Evolutionary conservation across 2,113 vertebrate species (phyloP).

Genomic region (Chaenogobius annularis): DNA sequence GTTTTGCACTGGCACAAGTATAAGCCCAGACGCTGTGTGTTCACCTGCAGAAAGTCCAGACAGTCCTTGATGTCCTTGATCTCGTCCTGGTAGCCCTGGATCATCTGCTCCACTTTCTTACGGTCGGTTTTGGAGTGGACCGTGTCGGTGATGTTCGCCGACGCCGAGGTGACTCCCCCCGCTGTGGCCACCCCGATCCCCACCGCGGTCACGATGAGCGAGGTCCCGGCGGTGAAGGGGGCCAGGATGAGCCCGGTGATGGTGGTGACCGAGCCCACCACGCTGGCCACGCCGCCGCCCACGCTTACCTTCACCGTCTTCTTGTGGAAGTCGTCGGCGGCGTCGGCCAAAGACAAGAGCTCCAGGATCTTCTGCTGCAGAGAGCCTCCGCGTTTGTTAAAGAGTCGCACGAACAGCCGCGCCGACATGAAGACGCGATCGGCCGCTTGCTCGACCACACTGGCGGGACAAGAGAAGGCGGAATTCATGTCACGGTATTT

Average conservation of each 20-base stretch:
- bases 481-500: too few species aligned
- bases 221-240: slow-evolving; percentile 77
- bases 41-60: slow-evolving; percentile 76
- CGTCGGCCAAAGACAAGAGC: slow-evolving; percentile 67
- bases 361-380: slow-evolving; percentile 69
- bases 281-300: slow-evolving; percentile 72
- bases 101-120: slow-evolving; percentile 79
- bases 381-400: slow-evolving; percentile 58
- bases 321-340: slow-evolving; percentile 75
- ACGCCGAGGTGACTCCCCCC: slow-evolving; percentile 74
- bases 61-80: slow-evolving; percentile 77
- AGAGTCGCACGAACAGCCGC: slow-evolving; percentile 71
- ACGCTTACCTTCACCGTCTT: slow-evolving; percentile 73
- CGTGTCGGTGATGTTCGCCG: slow-evolving; percentile 79
- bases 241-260: slow-evolving; percentile 79
- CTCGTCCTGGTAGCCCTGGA: slow-evolving; percentile 72
- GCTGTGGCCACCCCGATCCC: slow-evolving; percentile 77
- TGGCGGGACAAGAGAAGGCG: slow-evolving; percentile 26
- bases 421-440: slow-evolving; percentile 77
- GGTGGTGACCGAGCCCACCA: slow-evolving; percentile 75
- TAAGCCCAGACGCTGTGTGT: neutral
- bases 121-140: slow-evolving; percentile 76
- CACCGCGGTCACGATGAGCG: slow-evolving; percentile 77
- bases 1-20: neutral
- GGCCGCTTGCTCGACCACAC: slow-evolving; percentile 71